Base-by-base conservation (phyloP, 1,140 invertebrate genomes). In the Hyphantria cunea region DNA sequence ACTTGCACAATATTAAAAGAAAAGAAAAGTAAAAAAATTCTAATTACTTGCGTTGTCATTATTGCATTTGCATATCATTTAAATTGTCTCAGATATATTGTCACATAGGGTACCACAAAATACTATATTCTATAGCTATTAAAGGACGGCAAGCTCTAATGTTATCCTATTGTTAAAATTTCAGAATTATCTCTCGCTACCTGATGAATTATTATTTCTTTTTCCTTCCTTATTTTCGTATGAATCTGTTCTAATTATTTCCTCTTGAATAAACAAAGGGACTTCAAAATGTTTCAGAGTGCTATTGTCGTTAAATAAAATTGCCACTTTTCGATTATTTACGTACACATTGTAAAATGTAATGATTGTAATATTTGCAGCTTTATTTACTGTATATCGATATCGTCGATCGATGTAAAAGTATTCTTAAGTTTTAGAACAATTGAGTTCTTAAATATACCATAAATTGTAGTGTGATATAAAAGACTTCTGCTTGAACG, bases 191-290 rank as follows among this genome's bases (percentile, higher is more conserved):
- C 76, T 74, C 68, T 72, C 64, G 78, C 79, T 83, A 88, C 83
- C 84, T 86, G 84, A 82, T 78, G 74, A 82, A 83, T 82, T 86
- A 82, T 83, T 78, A 74, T 83, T 85, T 81, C 77, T 80, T 74
- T 80, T 76, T 76, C 72, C 75, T 77, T 78, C 72, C 78, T 71
- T 70, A 59, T 66, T 76, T 71, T 66, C 72, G 56, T 78, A 77
- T 64, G 76, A 78, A 83, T 78, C 76, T 78, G 76, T 70, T 80
- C 78, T 84, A 86, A 88, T 88, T 88, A 88, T 88, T 88, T 88
- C 82, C 85, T 75, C 78, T 81, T 77, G 66, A 74, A 64, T 78
- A 82, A 86, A 87, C 83, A 87, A 87, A 84, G 76, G 77, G 76
- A 74, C 69, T 76, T 69, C 13, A 11, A 47, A 66, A 56, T 66